Evolutionary conservation across 92 coral and sea anemone species (phyloP), one percentile per base, ranked within the genome.

Genomic region (Parazoanthus atlanticus): DNA sequence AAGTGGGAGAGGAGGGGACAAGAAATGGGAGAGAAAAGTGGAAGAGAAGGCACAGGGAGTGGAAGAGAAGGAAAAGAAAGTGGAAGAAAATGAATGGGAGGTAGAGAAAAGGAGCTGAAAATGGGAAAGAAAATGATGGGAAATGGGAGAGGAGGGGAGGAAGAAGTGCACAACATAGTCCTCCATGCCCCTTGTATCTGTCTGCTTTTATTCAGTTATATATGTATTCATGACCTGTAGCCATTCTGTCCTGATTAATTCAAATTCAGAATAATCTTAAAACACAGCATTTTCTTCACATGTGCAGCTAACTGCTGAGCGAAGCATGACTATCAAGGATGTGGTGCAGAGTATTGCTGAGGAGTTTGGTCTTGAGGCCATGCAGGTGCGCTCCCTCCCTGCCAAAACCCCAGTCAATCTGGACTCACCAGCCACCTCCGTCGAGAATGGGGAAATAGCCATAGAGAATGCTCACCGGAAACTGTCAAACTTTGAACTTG

Each of bases 401-500:
- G 93, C 89, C 54, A 95, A 95, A 74, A 82, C 91, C 0, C 72
- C 92, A 36, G 54, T 94, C 33, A 92, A 89, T 86, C 89, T 95
- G 79, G 96, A 93, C 26, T 92, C 96, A 33, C 88, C 70, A 15
- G 98, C 98, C 25, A 76, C 95, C 10, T 47, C 91, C n/a, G 90
- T 95, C 3, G 98, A 95, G 88, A 93, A 95, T 82, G 96, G 94
- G 10, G 98, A 95, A 77, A 93, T 95, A 52, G 96, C 96, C 46
- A 95, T 95, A 64, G 98, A 95, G 87, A 95, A 92, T 85, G 94
- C 82, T 41, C 93, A 95, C 73, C 91, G 93, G 81, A 90, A 89
- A 89, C 85, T 95, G 93, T 95, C 96, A 49, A 95, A 95, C 90
- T 95, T 95, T 89, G 96, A 95, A 86, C 93, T 95, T 31, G 98